A percentile compares a stretch with the other conserved stretches of the same genome.
Conservation (phyloP, 2,113 vertebrate species). For the Oceanodroma tethys region DNA sequence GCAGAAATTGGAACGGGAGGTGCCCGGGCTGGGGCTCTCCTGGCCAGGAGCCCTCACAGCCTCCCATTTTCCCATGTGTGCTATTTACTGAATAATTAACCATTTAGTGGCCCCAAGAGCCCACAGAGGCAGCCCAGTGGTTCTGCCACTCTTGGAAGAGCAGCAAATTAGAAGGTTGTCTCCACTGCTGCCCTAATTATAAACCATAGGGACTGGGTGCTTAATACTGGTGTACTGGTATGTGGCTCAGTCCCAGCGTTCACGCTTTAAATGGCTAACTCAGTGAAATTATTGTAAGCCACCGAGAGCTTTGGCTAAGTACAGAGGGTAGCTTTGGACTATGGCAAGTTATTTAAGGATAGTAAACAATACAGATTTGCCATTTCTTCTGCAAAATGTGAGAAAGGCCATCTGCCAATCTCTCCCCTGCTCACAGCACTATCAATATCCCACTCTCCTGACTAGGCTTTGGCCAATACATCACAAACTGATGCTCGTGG, state of each 20-base stretch:
- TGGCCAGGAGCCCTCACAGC: neutral
- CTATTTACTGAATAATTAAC: neutral
- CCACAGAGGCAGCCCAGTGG: neutral
- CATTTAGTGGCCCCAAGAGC: neutral
- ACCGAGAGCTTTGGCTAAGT: neutral
- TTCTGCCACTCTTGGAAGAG: neutral
- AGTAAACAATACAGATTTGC: neutral
- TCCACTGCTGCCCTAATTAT: neutral
- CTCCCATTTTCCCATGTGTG: neutral
- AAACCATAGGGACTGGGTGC: neutral
- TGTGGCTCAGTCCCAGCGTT: fast-evolving
- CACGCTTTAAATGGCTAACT: neutral
- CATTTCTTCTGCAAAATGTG: neutral
- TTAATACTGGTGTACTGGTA: neutral
- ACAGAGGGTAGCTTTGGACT: neutral
- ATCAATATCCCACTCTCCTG: neutral
- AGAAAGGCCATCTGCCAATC: neutral
- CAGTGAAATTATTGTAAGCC: neutral
- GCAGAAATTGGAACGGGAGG: neutral
- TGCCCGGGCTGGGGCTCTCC: neutral
- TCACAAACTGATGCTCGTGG: neutral
- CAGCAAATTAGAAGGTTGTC: neutral
- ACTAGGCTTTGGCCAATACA: neutral
- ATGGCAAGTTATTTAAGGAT: neutral
- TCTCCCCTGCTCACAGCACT: neutral